Evolutionary conservation across 2,113 vertebrate species (phyloP).

Genomic region (Sphyrna mokarran): DNA sequence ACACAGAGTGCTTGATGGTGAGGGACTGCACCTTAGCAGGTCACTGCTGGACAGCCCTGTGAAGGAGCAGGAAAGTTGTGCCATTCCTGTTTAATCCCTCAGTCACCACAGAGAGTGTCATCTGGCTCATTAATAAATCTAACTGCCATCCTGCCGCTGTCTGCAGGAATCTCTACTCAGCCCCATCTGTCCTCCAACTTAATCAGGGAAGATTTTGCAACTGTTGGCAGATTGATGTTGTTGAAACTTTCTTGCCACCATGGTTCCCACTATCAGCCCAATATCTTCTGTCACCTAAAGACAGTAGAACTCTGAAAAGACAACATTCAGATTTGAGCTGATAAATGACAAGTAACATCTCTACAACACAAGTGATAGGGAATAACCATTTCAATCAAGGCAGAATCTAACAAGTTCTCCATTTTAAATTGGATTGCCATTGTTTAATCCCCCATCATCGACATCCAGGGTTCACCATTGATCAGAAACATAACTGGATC

Average conservation of each 20-base stretch:
- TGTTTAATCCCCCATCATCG: background rate
- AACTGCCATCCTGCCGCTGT: background rate
- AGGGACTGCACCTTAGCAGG: no score
- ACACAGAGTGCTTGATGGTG: no score
- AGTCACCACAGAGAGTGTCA: no score
- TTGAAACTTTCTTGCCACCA: background rate
- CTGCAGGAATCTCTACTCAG: background rate
- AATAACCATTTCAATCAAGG: background rate
- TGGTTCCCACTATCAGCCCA: background rate
- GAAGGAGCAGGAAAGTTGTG: no score
- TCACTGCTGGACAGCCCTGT: no score
- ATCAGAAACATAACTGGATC: background rate
- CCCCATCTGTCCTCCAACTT: background rate
- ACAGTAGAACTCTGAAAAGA: background rate
- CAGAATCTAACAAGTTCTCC: background rate
- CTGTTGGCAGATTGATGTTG: background rate
- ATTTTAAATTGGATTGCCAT: background rate
- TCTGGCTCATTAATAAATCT: background rate
- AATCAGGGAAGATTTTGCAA: background rate
- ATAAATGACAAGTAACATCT: background rate
- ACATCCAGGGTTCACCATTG: no score
- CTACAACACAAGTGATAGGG: background rate
- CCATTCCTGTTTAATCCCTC: no score
- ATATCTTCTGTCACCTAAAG: background rate
- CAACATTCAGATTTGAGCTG: background rate